A percentile compares a stretch with the other conserved stretches of the same genome.
Conservation (phyloP, 2,888 invertebrate species). For the Drosophila barbarae region DNA sequence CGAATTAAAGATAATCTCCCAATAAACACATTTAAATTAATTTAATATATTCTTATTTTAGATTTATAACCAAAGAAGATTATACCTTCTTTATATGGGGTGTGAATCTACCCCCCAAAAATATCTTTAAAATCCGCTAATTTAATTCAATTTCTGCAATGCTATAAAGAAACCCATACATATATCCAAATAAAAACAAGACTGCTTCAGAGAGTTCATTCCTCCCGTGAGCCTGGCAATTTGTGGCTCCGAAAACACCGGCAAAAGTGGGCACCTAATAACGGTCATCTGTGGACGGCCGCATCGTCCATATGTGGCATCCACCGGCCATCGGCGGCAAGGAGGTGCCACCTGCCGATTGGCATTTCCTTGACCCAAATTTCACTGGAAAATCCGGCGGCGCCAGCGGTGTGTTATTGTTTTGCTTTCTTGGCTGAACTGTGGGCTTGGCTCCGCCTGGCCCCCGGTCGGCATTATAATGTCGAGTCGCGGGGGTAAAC, state of each 20-base stretch:
- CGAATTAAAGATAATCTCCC: not conserved
- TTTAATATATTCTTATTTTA: not conserved
- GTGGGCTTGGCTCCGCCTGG: slow-evolving; percentile 38
- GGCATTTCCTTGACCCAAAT: slow-evolving; percentile 75
- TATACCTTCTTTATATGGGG: not conserved
- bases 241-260: slow-evolving; percentile 19
- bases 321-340: not conserved
- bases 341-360: slow-evolving; percentile 61
- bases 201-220: slow-evolving; percentile 21
- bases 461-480: slow-evolving; percentile 41
- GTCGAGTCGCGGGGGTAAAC: slow-evolving; percentile 52
- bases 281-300: slow-evolving; percentile 47
- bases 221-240: slow-evolving; percentile 40
- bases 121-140: not conserved
- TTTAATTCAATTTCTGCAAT: too few relatives aligned
- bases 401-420: slow-evolving; percentile 32
- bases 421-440: slow-evolving; percentile 33
- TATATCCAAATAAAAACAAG: not conserved
- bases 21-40: too few relatives aligned
- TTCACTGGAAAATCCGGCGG: slow-evolving; percentile 56
- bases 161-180: not conserved
- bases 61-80: not conserved
- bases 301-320: slow-evolving; percentile 12
- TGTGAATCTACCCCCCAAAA: not conserved
- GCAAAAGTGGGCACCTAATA: slow-evolving; percentile 30